phyloP scores from a whole-genome alignment of 2,888 invertebrate genomes.

The Acleris laterana region DNA sequence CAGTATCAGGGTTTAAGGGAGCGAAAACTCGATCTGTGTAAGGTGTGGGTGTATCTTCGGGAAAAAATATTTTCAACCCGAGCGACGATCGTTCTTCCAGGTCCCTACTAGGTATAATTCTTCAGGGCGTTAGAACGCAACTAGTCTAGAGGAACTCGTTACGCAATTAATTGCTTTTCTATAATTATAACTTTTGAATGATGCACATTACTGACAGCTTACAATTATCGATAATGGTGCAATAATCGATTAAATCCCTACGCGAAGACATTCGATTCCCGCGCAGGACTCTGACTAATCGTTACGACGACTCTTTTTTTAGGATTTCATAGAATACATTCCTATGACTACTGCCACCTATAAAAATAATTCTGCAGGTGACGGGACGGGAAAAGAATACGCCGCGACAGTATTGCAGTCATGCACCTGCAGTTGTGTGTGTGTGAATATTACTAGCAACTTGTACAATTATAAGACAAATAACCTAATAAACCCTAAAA shows the following conservation, averaged over 20 bases:
- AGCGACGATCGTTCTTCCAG: neutral
- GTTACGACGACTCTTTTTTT: slow-evolving; percentile 35
- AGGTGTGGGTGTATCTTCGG: too few species aligned
- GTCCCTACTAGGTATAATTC: too few species aligned
- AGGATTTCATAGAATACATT: slow-evolving; percentile 34
- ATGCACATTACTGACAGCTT: slow-evolving; percentile 27
- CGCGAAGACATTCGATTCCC: slow-evolving; percentile 28
- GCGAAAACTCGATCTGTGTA: too few species aligned
- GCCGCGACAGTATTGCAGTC: slow-evolving; percentile 20
- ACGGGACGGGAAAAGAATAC: slow-evolving; percentile 23
- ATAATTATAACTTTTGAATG: slow-evolving; percentile 32
- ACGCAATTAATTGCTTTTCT: slow-evolving; percentile 5
- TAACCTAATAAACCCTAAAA: too few species aligned
- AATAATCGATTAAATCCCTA: slow-evolving; percentile 34
- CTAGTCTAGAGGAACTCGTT: slow-evolving; percentile 2
- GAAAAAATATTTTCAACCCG: too few species aligned
- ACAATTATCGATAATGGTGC: slow-evolving; percentile 28
- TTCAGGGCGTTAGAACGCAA: too few species aligned
- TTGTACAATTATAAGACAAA: too few species aligned
- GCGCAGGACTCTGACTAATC: slow-evolving; percentile 32
- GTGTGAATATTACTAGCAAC: neutral
- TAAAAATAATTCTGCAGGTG: slow-evolving; percentile 34
- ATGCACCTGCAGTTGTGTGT: neutral
- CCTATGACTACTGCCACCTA: slow-evolving; percentile 28
- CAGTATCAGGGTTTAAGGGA: too few species aligned